Conservation (phyloP, 2,888 invertebrate species). For the Chalcis sispes region DNA sequence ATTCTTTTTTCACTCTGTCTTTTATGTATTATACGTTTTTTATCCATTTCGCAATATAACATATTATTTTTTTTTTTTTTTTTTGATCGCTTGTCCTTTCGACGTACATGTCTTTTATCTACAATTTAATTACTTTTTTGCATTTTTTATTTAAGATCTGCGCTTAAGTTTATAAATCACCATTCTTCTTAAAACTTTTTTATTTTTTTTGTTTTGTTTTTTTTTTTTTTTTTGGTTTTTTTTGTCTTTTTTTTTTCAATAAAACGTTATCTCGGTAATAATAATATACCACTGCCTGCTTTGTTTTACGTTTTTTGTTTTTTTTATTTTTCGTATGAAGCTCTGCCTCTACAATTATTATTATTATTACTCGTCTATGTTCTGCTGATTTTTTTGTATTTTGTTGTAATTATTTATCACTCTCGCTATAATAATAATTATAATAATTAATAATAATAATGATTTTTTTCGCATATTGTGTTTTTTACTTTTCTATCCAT, state of each 20-base stretch:
- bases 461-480: slow-evolving; percentile 44
- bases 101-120: slow-evolving; percentile 49
- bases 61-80: slow-evolving; percentile 42
- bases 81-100: slow-evolving; percentile 30
- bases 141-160: slow-evolving; percentile 50
- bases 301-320: slow-evolving; percentile 48
- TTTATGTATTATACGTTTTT: slow-evolving; percentile 53
- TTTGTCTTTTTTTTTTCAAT: slow-evolving; percentile 40
- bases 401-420: slow-evolving; percentile 53
- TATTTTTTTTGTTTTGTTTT: no score
- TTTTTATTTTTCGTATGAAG: slow-evolving; percentile 47
- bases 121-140: slow-evolving; percentile 50
- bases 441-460: slow-evolving; percentile 47
- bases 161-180: slow-evolving; percentile 52
- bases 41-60: slow-evolving; percentile 52
- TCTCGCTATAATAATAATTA: slow-evolving; percentile 52
- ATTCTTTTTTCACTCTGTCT: slow-evolving; percentile 17
- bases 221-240: no score
- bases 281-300: slow-evolving; percentile 53
- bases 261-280: slow-evolving; percentile 48
- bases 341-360: slow-evolving; percentile 57
- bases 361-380: slow-evolving; percentile 52
- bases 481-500: slow-evolving; percentile 36
- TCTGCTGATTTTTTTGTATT: slow-evolving; percentile 41
- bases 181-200: slow-evolving; percentile 39